A percentile compares a stretch with the other conserved stretches of the same genome.
Conservation (phyloP, 2,888 invertebrate species). For the Ligdia adustata region DNA sequence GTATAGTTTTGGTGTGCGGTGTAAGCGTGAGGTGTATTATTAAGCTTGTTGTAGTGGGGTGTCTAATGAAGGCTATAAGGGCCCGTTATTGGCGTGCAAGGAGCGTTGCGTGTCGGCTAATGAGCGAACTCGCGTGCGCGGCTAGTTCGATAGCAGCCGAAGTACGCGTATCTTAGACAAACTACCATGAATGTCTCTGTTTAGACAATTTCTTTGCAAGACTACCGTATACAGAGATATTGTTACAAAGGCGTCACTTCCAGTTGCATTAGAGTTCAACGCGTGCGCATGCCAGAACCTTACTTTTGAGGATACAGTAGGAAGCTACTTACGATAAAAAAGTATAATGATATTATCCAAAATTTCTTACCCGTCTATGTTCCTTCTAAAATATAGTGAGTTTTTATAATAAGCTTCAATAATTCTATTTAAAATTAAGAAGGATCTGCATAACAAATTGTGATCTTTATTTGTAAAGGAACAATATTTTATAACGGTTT, state of each 20-base stretch:
- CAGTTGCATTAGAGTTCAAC: conserved; percentile 23
- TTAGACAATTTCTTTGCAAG: conserved; percentile 20
- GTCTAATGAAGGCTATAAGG: conserved; percentile 60
- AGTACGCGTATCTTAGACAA: conserved; percentile 51
- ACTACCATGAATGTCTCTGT: conserved; percentile 33
- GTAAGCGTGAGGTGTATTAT: conserved; percentile 39
- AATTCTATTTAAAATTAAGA: too few relatives aligned
- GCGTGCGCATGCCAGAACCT: conserved; percentile 16
- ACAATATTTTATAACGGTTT: too few relatives aligned
- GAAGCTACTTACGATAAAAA: too few relatives aligned
- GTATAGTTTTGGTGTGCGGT: conserved; percentile 52
- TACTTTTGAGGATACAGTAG: too few relatives aligned
- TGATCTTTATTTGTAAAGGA: too few relatives aligned
- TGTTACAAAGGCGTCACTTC: not conserved
- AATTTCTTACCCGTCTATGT: too few relatives aligned
- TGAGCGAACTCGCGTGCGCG: conserved; percentile 77
- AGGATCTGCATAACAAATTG: too few relatives aligned
- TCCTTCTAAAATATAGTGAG: too few relatives aligned
- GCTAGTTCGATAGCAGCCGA: conserved; percentile 65
- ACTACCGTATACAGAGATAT: not conserved
- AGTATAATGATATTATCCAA: too few relatives aligned
- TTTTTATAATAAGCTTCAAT: too few relatives aligned
- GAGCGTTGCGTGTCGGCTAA: conserved; percentile 73
- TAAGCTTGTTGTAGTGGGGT: conserved; percentile 54
- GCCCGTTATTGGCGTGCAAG: conserved; percentile 30